Evolutionary conservation across 2,797 vertebrate species (phyloP).

Genomic region (Urosaurus nigricauda): DNA sequence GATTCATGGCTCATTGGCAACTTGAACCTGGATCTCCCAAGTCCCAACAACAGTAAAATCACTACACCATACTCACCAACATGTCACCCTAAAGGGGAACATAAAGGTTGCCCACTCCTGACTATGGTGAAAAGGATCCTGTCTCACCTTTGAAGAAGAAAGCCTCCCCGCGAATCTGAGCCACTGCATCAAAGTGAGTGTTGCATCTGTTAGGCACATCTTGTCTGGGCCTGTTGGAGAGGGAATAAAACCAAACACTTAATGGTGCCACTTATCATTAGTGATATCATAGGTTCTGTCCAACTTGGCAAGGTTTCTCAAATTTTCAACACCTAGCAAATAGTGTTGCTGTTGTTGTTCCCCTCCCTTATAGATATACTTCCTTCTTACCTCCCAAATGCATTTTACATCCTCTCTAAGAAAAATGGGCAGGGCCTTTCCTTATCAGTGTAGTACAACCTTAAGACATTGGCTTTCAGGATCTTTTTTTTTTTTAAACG

Average conservation of each 20-base stretch:
- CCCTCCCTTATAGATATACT: not conserved
- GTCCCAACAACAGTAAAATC: no score
- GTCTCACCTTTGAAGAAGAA: slow-evolving; percentile 94
- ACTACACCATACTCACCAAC: slow-evolving; percentile 26
- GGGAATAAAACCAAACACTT: slow-evolving; percentile 20
- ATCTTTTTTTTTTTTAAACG: not conserved
- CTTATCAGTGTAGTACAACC: no score
- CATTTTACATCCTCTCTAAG: not conserved
- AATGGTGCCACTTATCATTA: no score
- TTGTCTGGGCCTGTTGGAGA: slow-evolving; percentile 78
- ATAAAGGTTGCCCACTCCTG: not conserved
- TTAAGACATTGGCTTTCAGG: not conserved
- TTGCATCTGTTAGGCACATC: slow-evolving; percentile 92
- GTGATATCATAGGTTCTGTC: not conserved
- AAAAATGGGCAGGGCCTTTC: not conserved
- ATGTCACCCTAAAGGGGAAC: slow-evolving; percentile 29
- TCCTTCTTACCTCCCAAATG: not conserved
- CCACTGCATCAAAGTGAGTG: slow-evolving; percentile 91
- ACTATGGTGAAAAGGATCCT: no score
- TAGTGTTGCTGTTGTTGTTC: not conserved
- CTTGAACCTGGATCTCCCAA: no score
- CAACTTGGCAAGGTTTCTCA: not conserved
- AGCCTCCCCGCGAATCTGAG: slow-evolving; percentile 97
- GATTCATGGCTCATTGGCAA: no score
- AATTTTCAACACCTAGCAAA: no score